Conservation (phyloP, 2,797 vertebrate species). For the Uromys caudimaculatus region DNA sequence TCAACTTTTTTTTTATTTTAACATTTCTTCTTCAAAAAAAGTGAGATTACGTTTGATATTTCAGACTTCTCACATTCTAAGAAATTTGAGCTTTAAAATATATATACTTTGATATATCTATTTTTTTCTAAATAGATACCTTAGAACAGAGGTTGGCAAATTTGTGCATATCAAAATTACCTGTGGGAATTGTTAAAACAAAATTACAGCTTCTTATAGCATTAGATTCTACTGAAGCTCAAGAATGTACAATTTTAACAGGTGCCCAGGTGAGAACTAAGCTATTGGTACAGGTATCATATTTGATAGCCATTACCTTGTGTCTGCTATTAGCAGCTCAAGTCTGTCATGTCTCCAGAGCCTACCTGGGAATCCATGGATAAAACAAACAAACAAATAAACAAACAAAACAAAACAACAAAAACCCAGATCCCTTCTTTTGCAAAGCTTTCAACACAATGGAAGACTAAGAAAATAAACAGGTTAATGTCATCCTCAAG, state of each 20-base stretch:
- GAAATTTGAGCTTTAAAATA: constrained; percentile 40
- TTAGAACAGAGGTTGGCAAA: neutral
- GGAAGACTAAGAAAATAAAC: neutral
- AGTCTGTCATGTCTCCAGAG: neutral
- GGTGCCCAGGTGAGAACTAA: neutral
- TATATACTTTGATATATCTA: neutral
- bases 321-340: neutral
- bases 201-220: neutral
- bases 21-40: constrained; percentile 26
- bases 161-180: neutral
- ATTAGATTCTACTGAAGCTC: neutral
- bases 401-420: neutral
- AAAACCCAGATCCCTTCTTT: neutral
- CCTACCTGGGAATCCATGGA: neutral
- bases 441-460: neutral
- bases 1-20: neutral
- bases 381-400: neutral
- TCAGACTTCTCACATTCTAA: constrained; percentile 40
- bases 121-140: constrained; percentile 1
- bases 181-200: neutral
- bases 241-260: neutral
- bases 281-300: neutral
- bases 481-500: too few species aligned
- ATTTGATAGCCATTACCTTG: neutral
- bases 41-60: constrained; percentile 7